Base-by-base conservation (phyloP, 2,888 invertebrate species). In the Heteromyza rotundicornis region DNA sequence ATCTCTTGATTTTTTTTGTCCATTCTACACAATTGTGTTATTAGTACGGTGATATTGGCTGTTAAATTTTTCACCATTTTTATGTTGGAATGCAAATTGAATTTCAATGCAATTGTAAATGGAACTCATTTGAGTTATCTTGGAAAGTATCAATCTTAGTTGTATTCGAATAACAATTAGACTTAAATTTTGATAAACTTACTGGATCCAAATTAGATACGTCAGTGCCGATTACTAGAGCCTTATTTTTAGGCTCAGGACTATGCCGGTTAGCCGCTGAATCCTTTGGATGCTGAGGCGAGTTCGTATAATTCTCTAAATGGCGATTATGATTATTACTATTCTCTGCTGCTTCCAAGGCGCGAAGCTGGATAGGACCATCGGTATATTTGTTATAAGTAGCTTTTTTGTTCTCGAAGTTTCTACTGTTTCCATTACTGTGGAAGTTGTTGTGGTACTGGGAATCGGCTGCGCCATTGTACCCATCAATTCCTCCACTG, bases 191-290 rank as follows among this genome's bases (percentile, higher is more conserved):
- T n/a, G 19, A 19, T n/a, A 17, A 61, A 82, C 86, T 85, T 83
- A 90, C 90, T 50, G 89, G 89, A 85, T 91, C 89, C 44, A 88
- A 86, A 81, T 88, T 88, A 54, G 86, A 82, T 51, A 88, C 80
- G 74, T 90, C 90, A 60, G 86, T 87, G 66, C 89, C 91, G 71
- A 92, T 89, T 61, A 92, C 86, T 65, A 90, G 83, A 60, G 89
- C 87, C 64, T 84, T 83, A 59, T 78, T 81, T 75, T 86, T 85
- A 24, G 72, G 71, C 74, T 84, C 84, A 70, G 83, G 80, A 44
- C 55, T 73, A 19, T 70, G 68, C 2, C 73, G 66, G 7, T 44
- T 57, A 56, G 59, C 62, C 57, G 67, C 51, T 32, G 67, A 59
- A 59, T 49, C 56, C 65, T 68, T 58, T 14, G 77, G 69, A 64